Evolutionary conservation across 2,113 vertebrate genomes (phyloP).

Genomic region (Pseudopodoces humilis): DNA sequence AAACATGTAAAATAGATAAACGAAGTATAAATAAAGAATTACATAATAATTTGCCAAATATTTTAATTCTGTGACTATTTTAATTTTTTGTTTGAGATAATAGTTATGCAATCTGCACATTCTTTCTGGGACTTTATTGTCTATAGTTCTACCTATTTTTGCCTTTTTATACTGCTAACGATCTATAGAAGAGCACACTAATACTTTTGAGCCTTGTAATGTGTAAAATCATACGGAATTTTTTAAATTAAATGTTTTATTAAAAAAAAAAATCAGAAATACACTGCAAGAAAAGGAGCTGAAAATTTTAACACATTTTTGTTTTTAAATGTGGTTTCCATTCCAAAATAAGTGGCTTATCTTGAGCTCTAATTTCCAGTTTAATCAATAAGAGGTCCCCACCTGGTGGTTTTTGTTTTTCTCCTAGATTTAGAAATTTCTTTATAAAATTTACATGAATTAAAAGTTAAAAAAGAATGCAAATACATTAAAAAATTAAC

Average conservation of each 20-base stretch:
- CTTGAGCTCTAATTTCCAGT: not conserved
- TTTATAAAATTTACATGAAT: not conserved
- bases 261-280: not conserved
- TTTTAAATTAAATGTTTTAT: not conserved
- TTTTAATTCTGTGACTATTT: not conserved
- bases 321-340: not conserved
- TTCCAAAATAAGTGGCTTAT: not conserved
- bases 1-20: not conserved
- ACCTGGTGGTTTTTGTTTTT: not conserved
- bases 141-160: not conserved
- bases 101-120: not conserved
- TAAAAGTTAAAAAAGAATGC: not conserved
- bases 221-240: not conserved
- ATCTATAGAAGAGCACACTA: not conserved
- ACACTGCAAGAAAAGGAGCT: not conserved
- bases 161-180: not conserved
- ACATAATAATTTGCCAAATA: not conserved
- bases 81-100: not conserved
- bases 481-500: not conserved
- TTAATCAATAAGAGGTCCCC: not conserved
- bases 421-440: not conserved
- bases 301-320: not conserved
- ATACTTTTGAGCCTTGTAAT: not conserved
- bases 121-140: not conserved
- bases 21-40: not conserved